Evolutionary conservation across 2,113 vertebrate species (phyloP).

Genomic region (Glareola pratincola): DNA sequence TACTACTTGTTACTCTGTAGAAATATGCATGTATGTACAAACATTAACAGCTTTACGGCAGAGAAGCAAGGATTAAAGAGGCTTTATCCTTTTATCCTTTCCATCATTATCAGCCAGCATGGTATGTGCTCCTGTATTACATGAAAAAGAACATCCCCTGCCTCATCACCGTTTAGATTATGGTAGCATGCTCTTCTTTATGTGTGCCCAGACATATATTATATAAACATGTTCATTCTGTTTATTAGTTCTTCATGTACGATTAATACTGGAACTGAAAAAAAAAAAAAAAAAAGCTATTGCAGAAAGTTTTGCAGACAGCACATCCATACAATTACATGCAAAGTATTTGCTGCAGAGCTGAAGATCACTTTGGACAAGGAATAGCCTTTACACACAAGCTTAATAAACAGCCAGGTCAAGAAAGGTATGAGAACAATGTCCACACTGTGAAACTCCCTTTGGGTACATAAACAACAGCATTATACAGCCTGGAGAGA

Average conservation of each 20-base stretch:
- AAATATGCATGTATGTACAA: slow-evolving; percentile 35
- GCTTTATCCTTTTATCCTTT: slow-evolving; percentile 37
- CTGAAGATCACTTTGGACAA: neutral
- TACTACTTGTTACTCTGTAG: neutral
- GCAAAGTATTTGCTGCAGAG: neutral
- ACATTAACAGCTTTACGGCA: neutral
- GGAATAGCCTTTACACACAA: neutral
- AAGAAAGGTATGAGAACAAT: slow-evolving; percentile 16
- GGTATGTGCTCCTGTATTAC: neutral
- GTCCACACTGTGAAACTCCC: slow-evolving; percentile 5
- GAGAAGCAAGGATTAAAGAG: slow-evolving; percentile 23
- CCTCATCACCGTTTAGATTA: neutral
- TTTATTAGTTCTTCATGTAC: neutral
- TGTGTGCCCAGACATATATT: neutral
- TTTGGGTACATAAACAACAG: slow-evolving; percentile 35
- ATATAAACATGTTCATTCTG: neutral
- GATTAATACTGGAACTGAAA: neutral
- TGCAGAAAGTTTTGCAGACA: neutral
- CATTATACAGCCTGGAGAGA: neutral
- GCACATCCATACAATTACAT: neutral
- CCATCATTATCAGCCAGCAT: neutral
- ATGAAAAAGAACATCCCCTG: neutral
- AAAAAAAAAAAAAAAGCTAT: neutral
- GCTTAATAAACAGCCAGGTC: slow-evolving; percentile 38
- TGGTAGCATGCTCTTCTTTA: neutral